These are phyloP conservation scores for Carcina quercana DNA, from an alignment of 2,888 invertebrate species.

Conservation along the genomic window DNA sequence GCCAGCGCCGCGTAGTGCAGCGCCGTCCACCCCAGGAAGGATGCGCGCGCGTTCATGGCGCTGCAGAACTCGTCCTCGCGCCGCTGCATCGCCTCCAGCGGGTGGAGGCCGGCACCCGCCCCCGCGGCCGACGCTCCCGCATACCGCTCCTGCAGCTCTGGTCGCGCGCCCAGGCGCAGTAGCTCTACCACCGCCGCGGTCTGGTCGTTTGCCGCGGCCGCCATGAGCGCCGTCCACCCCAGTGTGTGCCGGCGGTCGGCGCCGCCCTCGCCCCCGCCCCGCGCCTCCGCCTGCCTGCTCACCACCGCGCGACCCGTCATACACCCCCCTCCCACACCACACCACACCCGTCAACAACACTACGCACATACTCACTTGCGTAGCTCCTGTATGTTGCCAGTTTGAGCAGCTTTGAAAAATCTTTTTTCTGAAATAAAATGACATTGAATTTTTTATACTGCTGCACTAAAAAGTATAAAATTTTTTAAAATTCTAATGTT, in stretches of 20 bases:
- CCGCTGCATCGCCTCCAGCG: constrained; percentile 80
- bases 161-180: constrained; percentile 84
- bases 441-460: no score
- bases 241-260: constrained; percentile 82
- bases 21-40: constrained; percentile 89
- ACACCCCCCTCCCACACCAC: background rate
- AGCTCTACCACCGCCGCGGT: constrained; percentile 74
- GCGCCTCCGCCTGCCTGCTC: constrained; percentile 39
- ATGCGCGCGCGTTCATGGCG: constrained; percentile 79
- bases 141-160: constrained; percentile 84
- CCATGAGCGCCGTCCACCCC: constrained; percentile 92
- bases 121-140: constrained; percentile 80
- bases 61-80: constrained; percentile 90
- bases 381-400: constrained; percentile 54
- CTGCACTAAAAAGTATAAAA: no score
- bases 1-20: constrained; percentile 91
- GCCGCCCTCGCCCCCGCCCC: constrained; percentile 51
- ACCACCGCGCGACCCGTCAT: background rate
- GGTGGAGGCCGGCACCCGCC: constrained; percentile 78
- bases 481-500: background rate
- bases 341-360: background rate
- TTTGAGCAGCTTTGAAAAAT: constrained; percentile 58
- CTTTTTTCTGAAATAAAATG: constrained; percentile 49
- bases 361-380: constrained; percentile 33
- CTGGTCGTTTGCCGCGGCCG: constrained; percentile 87